Base-by-base conservation (phyloP, 2,113 vertebrate genomes). In the Gasterosteus nipponicus region DNA sequence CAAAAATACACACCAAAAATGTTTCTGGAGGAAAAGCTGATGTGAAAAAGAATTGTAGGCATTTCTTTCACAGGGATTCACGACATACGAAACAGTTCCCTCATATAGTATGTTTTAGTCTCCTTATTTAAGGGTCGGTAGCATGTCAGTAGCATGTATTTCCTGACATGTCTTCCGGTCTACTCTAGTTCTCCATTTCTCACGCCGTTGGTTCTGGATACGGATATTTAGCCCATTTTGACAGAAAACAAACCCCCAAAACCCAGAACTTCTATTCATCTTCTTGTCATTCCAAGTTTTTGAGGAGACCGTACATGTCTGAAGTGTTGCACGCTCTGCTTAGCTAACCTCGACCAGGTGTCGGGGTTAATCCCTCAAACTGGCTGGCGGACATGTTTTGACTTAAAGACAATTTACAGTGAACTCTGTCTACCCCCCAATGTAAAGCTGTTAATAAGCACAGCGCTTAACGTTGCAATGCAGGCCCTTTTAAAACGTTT, bases 401-500 rank as follows among this genome's bases (percentile, higher is more conserved):
- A 73, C 54, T 79, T 82, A 85, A 42, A 85, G 77, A 81, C 69
- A 22, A 73, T 80, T 77, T 80, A 61, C 58, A 80, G 54, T 85
- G 78, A 82, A 86, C 71, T 69, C 67, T 2, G 22, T 79, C n/a
- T 35, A 65, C 73, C 68, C 68, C 49, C 29, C 38, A 58, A 77
- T 71, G 61, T 81, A 67, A 82, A 81, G 65, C 51, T 72, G 12
- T 54, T 10, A 9, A 63, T 58, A 69, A 0, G 46, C 18, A 16
- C 65, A 33, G 15, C 0, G 3, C 69, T 14, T 75, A 69, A 67
- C 56, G 16, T 56, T 73, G 78, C 47, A 10, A 46, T 10, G 53
- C 77, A 33, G 56, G 35, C 4, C 65, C 61, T 49, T 44, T 42
- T 26, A 26, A 26, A 26, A 38, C 35, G 4, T 38, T 6, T 6